Base-by-base conservation (phyloP, 1,140 invertebrate genomes). In the Platyura marginata region DNA sequence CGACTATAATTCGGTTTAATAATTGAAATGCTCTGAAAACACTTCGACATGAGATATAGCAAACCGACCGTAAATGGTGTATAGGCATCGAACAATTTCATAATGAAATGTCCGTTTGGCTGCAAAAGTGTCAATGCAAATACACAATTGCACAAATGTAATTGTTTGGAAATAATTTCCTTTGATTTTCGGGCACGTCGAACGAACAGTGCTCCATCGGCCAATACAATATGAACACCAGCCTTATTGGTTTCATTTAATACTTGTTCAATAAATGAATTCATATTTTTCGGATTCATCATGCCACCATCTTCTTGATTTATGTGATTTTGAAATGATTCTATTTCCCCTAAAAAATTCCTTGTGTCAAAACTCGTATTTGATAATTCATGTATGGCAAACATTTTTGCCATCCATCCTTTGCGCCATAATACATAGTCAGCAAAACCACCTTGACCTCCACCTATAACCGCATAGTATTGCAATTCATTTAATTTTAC, bases 381-480 rank as follows among this genome's bases (percentile, higher is more conserved):
- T 65, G 4, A 74, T 77, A 61, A 75, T 81, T 16, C 98, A 65
- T 6, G 95, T 98, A 98, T 87, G 9, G 94, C 94, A 66, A 97
- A 94, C 15, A 78, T 89, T 69, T 92, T 92, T 13, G 80, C 76
- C 47, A 68, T 63, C 81, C 86, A 92, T 18, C 80, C 78, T 56
- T 79, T 89, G 42, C 81, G 67, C 72, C 81, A 95, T 1, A 98
- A 13, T 18, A 38, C 72, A 62, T 97, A 98, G 61, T 98, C 95
- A 41, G 88, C 89, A 62, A 98, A 98, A 1, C 94, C 95, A 39
- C 95, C 95, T 18, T 94, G 95, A 2, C 36, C 36, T 40, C 92
- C 92, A 68, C 95, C 98, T 15, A 98, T 80, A 67, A 98, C 95
- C 39, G 92, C 92, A 70, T 98, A 98, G 58, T 93, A 97, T 11